A percentile compares a stretch with the other conserved stretches of the same genome.
These are phyloP conservation scores for Caerostris extrusa DNA, from an alignment of 1,140 invertebrate genomes.

Conservation along the genomic window DNA sequence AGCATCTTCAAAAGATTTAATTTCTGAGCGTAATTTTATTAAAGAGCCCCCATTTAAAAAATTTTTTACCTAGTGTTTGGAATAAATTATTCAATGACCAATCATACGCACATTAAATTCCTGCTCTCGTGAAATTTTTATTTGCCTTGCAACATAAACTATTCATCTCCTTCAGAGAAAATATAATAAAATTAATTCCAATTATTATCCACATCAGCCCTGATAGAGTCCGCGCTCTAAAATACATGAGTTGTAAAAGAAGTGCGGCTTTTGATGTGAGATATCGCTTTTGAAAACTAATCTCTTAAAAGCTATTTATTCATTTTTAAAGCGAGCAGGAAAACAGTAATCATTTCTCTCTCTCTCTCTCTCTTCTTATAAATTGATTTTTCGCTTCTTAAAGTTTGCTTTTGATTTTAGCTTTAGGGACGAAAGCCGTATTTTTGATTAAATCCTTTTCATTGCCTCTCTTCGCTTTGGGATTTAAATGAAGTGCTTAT, in stretches of 20 bases:
- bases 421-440: slow-evolving; percentile 32
- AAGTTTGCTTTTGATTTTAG: slow-evolving; percentile 70
- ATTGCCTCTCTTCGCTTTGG: slow-evolving; percentile 55
- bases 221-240: neutral
- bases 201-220: neutral
- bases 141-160: neutral
- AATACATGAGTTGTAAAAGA: neutral
- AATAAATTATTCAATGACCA: neutral
- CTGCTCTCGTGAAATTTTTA: neutral
- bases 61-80: no score
- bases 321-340: slow-evolving; percentile 49
- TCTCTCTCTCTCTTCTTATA: neutral
- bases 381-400: slow-evolving; percentile 71
- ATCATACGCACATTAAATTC: neutral
- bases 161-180: neutral
- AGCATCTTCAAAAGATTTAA: no score
- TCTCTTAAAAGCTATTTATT: slow-evolving; percentile 74
- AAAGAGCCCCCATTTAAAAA: no score
- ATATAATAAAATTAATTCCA: slow-evolving; percentile 3
- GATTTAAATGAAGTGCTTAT: slow-evolving; percentile 68
- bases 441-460: slow-evolving; percentile 75
- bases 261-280: slow-evolving; percentile 48
- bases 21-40: no score
- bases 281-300: slow-evolving; percentile 32
- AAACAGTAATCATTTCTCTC: slow-evolving; percentile 66